Base-by-base conservation (phyloP, 2,888 invertebrate genomes). In the Molanna angustata region DNA sequence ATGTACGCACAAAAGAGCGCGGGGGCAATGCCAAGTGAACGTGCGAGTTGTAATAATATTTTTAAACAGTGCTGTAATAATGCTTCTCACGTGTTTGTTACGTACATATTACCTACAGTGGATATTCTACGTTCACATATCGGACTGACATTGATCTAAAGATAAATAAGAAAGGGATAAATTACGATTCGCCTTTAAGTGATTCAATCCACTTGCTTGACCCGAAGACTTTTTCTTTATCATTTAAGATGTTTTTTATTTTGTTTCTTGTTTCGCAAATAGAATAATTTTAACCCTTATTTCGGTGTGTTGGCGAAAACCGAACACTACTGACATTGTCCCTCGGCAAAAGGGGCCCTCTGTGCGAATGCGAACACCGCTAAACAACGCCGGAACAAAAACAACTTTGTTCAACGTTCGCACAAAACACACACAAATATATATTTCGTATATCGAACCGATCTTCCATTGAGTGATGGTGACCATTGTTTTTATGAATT, bases 151-250 rank as follows among this genome's bases (percentile, higher is more conserved):
- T 22, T 39, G 48, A 48, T 48, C 40, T 21, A 20, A 6, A 17
- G 27, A 22, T 16, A 18, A 11, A 41, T 11, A 22, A 40, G 32
- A 20, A 43, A 20, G 17, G 49, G 42, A 49, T 42, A 49, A 49
- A 20, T 42, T 42, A 49, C 41, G 49, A 49, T 49, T 31, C 42
- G 19, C 32, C 42, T 42, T 32, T 49, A 49, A 41, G 42, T 35
- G 42, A 42, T 49, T 49, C 49, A 49, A 49, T 49, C 49, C 49
- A 49, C 41, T 43, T 18, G 44, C 27, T 46, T 49, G 42, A 49
- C 49, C 49, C 20, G 43, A 31, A 42, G 31, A 13, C n/a, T 33
- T 49, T 49, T 41, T 48, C 27, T 42, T 49, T 43, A 49, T 49
- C 49, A 49, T 49, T 49, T 41, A 49, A 41, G 41, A 41, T 20